These are phyloP conservation scores for Tribolium freemani DNA, from an alignment of 2,888 invertebrate species.

Conservation along the genomic window DNA sequence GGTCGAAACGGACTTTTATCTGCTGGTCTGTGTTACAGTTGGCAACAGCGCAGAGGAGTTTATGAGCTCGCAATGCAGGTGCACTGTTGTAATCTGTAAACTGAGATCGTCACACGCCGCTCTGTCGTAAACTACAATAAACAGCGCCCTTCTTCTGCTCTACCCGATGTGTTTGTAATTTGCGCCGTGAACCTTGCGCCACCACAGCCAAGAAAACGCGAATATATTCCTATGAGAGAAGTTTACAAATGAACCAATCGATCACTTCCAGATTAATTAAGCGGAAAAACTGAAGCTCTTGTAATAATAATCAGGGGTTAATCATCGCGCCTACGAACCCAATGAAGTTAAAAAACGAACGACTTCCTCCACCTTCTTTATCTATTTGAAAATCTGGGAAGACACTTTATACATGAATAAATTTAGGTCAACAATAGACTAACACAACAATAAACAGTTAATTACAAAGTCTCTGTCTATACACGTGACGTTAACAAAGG, in stretches of 20 bases:
- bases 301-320: too few relatives aligned
- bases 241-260: neutral
- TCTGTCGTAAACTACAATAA: conserved; percentile 35
- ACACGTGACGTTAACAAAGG: conserved; percentile 31
- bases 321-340: too few relatives aligned
- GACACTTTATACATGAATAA: conserved; percentile 28
- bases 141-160: conserved; percentile 42
- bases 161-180: conserved; percentile 27
- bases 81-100: conserved; percentile 51
- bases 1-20: conserved; percentile 17
- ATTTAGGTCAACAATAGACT: conserved; percentile 28
- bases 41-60: conserved; percentile 41
- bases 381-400: neutral
- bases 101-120: conserved; percentile 43
- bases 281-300: neutral
- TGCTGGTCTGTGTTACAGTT: conserved; percentile 25
- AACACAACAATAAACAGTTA: conserved; percentile 30
- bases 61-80: conserved; percentile 51
- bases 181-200: conserved; percentile 32
- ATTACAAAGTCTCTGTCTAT: conserved; percentile 14
- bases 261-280: neutral
- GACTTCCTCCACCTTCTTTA: neutral
- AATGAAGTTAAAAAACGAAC: neutral
- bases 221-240: too few relatives aligned
- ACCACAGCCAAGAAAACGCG: neutral